Evolutionary conservation across 2,888 invertebrate genomes (phyloP).

Genomic region (Zygogramma bicolorata): DNA sequence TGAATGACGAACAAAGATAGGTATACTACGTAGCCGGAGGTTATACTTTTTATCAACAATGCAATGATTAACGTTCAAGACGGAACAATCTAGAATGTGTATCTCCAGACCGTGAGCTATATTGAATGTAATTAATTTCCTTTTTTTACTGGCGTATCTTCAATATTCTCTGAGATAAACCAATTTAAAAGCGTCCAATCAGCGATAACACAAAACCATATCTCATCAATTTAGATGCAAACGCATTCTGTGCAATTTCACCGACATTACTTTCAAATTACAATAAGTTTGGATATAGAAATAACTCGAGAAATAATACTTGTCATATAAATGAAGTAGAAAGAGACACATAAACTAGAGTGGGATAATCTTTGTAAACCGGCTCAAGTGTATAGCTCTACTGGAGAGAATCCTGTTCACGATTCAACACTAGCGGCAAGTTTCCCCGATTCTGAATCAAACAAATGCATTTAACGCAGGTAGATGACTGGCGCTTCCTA

Average conservation of each 20-base stretch:
- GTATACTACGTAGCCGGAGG: no score
- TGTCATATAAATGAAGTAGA: conserved; percentile 59
- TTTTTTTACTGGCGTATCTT: background rate
- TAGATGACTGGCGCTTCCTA: conserved; percentile 45
- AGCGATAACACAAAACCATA: background rate
- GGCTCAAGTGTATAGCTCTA: conserved; percentile 55
- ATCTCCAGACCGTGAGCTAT: background rate
- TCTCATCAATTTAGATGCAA: background rate
- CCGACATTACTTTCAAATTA: conserved; percentile 14
- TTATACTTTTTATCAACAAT: background rate
- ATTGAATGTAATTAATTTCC: background rate
- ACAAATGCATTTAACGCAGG: background rate
- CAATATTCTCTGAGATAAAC: background rate
- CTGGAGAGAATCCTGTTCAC: conserved; percentile 51
- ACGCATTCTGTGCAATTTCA: conserved; percentile 6
- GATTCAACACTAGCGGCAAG: conserved; percentile 54
- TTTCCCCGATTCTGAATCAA: background rate
- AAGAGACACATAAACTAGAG: conserved; percentile 62
- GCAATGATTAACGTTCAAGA: background rate
- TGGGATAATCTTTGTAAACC: conserved; percentile 63
- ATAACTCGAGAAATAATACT: conserved; percentile 21
- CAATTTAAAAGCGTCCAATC: background rate
- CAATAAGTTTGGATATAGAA: conserved; percentile 24
- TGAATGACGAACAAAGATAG: no score
- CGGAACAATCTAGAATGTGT: background rate